These are phyloP conservation scores for Leptopilina drosophilae DNA, from an alignment of 2,888 invertebrate genomes.

Conservation along the genomic window DNA sequence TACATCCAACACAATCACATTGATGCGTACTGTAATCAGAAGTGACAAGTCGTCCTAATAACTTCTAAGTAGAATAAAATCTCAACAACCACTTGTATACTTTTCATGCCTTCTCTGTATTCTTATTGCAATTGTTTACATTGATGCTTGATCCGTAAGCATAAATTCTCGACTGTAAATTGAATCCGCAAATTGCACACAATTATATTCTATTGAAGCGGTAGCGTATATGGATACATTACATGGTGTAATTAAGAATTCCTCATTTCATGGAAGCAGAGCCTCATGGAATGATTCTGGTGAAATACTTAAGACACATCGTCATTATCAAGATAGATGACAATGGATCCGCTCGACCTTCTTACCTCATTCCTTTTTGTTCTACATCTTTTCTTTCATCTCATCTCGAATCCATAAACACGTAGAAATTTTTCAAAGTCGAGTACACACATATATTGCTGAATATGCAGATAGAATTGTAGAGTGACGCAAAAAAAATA, in stretches of 20 bases:
- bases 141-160: not conserved
- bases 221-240: not conserved
- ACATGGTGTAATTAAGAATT: constrained; percentile 34
- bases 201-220: constrained; percentile 18
- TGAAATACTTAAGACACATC: constrained; percentile 24
- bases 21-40: too few relatives aligned
- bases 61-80: too few relatives aligned
- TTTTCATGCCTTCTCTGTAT: not conserved
- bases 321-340: constrained; percentile 21
- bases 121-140: not conserved
- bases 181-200: constrained; percentile 14
- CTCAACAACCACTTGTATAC: too few relatives aligned
- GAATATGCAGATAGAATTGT: too few relatives aligned
- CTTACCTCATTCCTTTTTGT: constrained; percentile 26
- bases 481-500: not conserved
- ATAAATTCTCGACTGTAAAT: not conserved
- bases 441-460: constrained; percentile 32
- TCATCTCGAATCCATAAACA: constrained; percentile 45
- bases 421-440: constrained; percentile 43
- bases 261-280: not conserved
- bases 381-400: constrained; percentile 30
- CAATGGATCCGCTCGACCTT: constrained; percentile 15
- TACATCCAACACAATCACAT: too few relatives aligned
- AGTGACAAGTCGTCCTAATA: too few relatives aligned
- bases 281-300: constrained; percentile 16